Evolutionary conservation across 2,888 invertebrate genomes (phyloP).

Genomic region (Drosophila putrida): DNA sequence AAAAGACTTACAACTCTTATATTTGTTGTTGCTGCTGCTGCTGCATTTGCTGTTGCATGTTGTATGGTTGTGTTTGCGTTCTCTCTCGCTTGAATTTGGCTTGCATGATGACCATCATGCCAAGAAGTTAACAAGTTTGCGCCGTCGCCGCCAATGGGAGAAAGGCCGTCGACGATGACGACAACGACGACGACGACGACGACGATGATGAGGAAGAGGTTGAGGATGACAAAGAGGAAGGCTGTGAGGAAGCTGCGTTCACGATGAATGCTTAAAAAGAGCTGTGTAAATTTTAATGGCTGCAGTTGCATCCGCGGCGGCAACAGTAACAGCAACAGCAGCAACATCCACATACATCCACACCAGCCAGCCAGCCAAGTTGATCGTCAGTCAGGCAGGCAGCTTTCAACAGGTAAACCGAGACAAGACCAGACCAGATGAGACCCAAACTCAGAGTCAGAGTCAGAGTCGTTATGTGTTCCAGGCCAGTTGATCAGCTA

Average conservation of each 20-base stretch:
- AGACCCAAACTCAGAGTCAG: conserved; percentile 13
- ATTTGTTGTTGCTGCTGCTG: conserved; percentile 23
- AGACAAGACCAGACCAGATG: conserved; percentile 5
- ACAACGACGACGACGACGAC: conserved; percentile 43
- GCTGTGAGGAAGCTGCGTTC: conserved; percentile 51
- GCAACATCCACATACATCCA: conserved; percentile 15
- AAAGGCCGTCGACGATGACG: conserved; percentile 66
- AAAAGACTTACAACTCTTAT: background rate
- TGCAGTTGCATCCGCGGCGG: conserved; percentile 68
- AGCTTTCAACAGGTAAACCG: conserved; percentile 62
- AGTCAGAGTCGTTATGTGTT: conserved; percentile 46
- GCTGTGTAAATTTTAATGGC: conserved; percentile 80
- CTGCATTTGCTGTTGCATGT: conserved; percentile 55
- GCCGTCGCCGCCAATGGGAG: conserved; percentile 75
- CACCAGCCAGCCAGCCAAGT: conserved; percentile 21
- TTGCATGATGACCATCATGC: conserved; percentile 79
- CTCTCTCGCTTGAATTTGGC: conserved; percentile 56
- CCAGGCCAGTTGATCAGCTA: conserved; percentile 39
- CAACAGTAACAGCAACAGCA: conserved; percentile 18
- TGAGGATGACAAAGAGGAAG: conserved; percentile 31
- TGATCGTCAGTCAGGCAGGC: conserved; percentile 44
- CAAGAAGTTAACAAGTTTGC: conserved; percentile 80
- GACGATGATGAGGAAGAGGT: conserved; percentile 39
- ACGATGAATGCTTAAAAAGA: conserved; percentile 63
- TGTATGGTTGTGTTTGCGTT: conserved; percentile 50